Evolutionary conservation across 1,140 invertebrate species (phyloP).

Genomic region (Daktulosphaira vitifoliae): DNA sequence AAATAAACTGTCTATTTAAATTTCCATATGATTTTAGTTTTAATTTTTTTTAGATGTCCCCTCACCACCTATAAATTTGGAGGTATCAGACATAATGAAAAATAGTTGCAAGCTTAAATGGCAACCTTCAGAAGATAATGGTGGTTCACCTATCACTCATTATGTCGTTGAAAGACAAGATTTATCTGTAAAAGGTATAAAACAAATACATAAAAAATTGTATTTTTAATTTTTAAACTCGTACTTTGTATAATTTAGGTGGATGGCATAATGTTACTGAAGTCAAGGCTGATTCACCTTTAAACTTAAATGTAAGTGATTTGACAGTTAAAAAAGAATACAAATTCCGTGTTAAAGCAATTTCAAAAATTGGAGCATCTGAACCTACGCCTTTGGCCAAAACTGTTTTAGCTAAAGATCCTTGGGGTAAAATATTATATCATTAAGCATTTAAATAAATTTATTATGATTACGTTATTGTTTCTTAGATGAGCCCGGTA

Average conservation of each 20-base stretch:
- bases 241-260: neutral
- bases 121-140: constrained; percentile 87
- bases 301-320: constrained; percentile 76
- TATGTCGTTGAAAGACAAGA: constrained; percentile 95
- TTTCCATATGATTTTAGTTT: no score
- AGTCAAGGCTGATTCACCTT: constrained; percentile 52
- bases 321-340: constrained; percentile 79
- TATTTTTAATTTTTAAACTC: neutral
- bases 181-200: constrained; percentile 64
- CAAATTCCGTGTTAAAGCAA: constrained; percentile 90
- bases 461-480: constrained; percentile 3
- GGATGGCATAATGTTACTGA: constrained; percentile 73
- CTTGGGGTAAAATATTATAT: constrained; percentile 66
- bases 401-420: constrained; percentile 89
- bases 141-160: constrained; percentile 78
- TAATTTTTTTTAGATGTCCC: constrained; percentile 62
- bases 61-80: constrained; percentile 72
- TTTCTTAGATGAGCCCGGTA: constrained; percentile 76
- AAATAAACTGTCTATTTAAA: no score
- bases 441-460: no score
- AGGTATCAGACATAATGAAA: constrained; percentile 85
- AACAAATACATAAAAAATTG: neutral
- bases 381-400: constrained; percentile 80
- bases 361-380: constrained; percentile 81
- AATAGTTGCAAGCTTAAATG: constrained; percentile 85